phyloP scores from a whole-genome alignment of 1,140 invertebrate genomes.

The Archivesica marissinica region DNA sequence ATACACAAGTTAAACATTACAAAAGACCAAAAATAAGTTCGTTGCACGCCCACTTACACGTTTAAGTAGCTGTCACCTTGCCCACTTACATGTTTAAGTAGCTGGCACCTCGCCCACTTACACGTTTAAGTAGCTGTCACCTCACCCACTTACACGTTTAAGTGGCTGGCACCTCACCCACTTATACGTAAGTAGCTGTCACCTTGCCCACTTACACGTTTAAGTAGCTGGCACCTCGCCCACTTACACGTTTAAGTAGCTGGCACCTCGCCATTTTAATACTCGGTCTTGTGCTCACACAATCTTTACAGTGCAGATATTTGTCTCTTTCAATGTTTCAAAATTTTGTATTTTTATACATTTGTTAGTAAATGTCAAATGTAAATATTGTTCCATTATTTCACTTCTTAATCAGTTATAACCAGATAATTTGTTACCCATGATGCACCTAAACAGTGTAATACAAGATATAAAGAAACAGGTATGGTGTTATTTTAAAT shows the following conservation, averaged over 20 bases:
- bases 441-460: constrained; percentile 35
- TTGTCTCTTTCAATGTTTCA: constrained; percentile 9
- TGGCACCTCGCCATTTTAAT: background rate
- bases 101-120: too few species aligned
- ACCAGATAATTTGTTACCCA: constrained; percentile 35
- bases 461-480: constrained; percentile 18
- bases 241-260: background rate
- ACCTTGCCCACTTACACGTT: background rate
- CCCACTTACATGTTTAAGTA: too few species aligned
- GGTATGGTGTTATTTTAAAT: too few species aligned
- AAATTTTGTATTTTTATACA: constrained; percentile 21
- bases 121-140: too few species aligned
- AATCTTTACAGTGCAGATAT: background rate
- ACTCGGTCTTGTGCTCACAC: background rate
- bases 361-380: constrained; percentile 10
- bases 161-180: background rate
- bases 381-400: background rate
- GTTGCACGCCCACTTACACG: too few species aligned
- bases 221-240: background rate
- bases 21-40: too few species aligned
- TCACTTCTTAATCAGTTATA: constrained; percentile 32
- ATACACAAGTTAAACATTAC: too few species aligned
- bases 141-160: background rate
- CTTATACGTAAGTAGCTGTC: background rate
- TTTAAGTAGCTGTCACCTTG: too few species aligned